Evolutionary conservation across 2,888 invertebrate genomes (phyloP).

Genomic region (Empis stercorea): DNA sequence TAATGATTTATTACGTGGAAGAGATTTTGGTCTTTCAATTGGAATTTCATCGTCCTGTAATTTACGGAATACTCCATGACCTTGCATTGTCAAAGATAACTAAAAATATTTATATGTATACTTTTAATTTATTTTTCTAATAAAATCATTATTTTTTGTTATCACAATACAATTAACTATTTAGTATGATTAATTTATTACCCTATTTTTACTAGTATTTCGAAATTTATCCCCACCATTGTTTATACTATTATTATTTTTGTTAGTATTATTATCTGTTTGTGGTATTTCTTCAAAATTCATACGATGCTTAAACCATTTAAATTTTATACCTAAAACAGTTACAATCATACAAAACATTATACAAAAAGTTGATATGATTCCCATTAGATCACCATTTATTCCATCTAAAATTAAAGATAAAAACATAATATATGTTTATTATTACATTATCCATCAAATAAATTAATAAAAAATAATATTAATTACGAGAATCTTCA

Average conservation of each 20-base stretch:
- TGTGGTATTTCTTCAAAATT: slow-evolving; percentile 20
- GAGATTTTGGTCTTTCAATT: slow-evolving; percentile 21
- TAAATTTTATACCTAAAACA: slow-evolving; percentile 36
- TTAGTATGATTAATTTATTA: no score
- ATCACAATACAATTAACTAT: not conserved
- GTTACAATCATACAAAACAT: slow-evolving; percentile 24
- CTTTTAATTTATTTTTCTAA: no score
- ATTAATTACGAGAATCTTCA: no score
- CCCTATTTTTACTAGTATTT: no score
- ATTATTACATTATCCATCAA: no score
- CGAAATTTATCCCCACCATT: no score
- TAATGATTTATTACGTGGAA: slow-evolving; percentile 21
- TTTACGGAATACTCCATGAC: slow-evolving; percentile 26
- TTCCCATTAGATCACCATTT: slow-evolving; percentile 7
- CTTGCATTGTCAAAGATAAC: no score
- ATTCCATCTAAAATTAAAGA: slow-evolving; percentile 3
- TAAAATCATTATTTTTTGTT: slow-evolving; percentile 3
- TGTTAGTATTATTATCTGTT: no score
- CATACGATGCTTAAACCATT: slow-evolving; percentile 39
- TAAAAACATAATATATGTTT: no score
- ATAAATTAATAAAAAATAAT: not conserved
- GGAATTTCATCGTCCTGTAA: slow-evolving; percentile 25
- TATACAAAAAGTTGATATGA: slow-evolving; percentile 12
- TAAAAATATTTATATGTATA: no score
- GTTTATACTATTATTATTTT: not conserved